A percentile compares a stretch with the other conserved stretches of the same genome.
phyloP scores from a whole-genome alignment of 2,888 invertebrate genomes.

The Parascotia fuliginaria region DNA sequence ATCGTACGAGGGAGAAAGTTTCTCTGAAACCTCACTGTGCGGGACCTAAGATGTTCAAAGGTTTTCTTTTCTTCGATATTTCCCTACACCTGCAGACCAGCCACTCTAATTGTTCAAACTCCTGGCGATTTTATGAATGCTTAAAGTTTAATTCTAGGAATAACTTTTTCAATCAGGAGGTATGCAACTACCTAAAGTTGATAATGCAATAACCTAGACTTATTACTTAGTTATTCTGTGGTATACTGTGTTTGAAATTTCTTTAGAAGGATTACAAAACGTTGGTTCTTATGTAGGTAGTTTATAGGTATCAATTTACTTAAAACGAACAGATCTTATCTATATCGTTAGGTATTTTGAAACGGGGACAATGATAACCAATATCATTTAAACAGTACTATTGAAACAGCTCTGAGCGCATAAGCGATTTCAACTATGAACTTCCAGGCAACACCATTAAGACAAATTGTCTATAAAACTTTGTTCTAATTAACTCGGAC shows the following conservation, averaged over 20 bases:
- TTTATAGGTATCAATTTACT: no score
- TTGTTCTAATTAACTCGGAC: conserved; percentile 16
- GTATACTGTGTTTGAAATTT: no score
- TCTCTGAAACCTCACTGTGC: no score
- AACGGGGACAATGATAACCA: not conserved
- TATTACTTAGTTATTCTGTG: no score
- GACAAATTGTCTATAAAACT: conserved; percentile 16
- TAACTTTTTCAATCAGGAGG: not conserved
- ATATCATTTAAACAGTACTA: not conserved
- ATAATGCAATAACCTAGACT: not conserved
- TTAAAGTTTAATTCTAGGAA: not conserved
- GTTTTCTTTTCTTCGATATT: no score
- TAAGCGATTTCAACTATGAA: not conserved
- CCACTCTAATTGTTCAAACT: not conserved
- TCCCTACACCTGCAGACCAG: no score
- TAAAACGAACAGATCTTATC: not conserved
- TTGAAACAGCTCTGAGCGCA: not conserved
- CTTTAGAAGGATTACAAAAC: no score
- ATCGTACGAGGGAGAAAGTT: no score
- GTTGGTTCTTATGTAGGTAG: no score
- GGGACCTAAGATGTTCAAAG: no score
- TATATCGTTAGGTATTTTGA: not conserved
- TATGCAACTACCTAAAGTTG: not conserved
- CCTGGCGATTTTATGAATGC: not conserved
- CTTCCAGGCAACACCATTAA: conserved; percentile 5